These are phyloP conservation scores for Miniopterus natalensis DNA, from an alignment of 2,113 vertebrate genomes.

Conservation along the genomic window DNA sequence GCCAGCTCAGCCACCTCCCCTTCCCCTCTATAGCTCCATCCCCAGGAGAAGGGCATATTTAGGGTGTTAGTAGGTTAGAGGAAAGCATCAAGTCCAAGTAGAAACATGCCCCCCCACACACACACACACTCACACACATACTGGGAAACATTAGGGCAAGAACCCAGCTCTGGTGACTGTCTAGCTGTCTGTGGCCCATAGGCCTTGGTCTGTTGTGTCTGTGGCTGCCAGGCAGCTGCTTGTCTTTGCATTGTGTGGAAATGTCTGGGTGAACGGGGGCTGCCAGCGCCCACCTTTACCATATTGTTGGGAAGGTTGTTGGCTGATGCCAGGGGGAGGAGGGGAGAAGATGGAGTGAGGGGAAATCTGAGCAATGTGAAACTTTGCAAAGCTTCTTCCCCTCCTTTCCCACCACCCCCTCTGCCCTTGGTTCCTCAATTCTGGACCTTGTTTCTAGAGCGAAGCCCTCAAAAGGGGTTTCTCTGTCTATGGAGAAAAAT, in stretches of 20 bases:
- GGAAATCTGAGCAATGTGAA: constrained; percentile 51
- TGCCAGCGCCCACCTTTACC: constrained; percentile 46
- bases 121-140: background rate
- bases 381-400: constrained; percentile 65
- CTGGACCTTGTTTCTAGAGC: constrained; percentile 26
- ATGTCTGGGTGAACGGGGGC: constrained; percentile 47
- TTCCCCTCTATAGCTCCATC: background rate
- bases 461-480: constrained; percentile 52
- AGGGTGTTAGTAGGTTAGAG: constrained; percentile 26
- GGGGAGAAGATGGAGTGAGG: background rate
- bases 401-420: background rate
- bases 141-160: constrained; percentile 60
- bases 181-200: constrained; percentile 52
- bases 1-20: background rate
- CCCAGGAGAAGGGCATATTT: background rate
- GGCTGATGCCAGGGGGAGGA: constrained; percentile 55
- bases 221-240: constrained; percentile 52
- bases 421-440: background rate
- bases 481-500: constrained; percentile 56
- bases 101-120: background rate
- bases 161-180: constrained; percentile 62
- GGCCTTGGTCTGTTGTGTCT: constrained; percentile 71
- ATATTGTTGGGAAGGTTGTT: constrained; percentile 65
- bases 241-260: constrained; percentile 56
- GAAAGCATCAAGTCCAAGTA: constrained; percentile 78